Percentiles rank a stretch among this genome's conserved stretches.
Conservation (phyloP, 2,888 invertebrate genomes). For the Eupsilia transversa region DNA sequence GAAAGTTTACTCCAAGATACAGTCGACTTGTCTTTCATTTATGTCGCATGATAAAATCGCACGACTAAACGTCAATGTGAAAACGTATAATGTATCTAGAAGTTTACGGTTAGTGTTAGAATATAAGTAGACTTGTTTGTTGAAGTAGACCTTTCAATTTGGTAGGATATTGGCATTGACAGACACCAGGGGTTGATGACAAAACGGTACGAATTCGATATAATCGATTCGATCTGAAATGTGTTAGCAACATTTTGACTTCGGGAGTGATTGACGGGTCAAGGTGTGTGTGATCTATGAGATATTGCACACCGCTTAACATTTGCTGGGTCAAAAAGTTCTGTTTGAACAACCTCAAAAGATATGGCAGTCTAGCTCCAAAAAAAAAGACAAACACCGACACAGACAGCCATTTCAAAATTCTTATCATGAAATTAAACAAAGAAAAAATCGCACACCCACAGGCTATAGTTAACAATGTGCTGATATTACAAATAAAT, state of each 20-base stretch:
- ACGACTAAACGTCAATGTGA: slow-evolving; percentile 56
- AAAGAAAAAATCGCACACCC: slow-evolving; percentile 20
- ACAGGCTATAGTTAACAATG: slow-evolving; percentile 30
- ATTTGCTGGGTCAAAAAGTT: not conserved
- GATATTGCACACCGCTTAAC: not conserved
- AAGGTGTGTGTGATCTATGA: not conserved
- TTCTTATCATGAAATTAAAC: slow-evolving; percentile 25
- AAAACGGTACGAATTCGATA: not conserved
- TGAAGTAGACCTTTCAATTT: not conserved
- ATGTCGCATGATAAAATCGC: slow-evolving; percentile 64
- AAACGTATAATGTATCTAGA: slow-evolving; percentile 35
- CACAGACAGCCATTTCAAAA: slow-evolving; percentile 16
- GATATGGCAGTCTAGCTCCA: not conserved
- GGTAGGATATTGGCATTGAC: not conserved
- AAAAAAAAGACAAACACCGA: not conserved
- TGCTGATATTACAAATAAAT: slow-evolving; percentile 47
- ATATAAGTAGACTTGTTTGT: slow-evolving; percentile 15
- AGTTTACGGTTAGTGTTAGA: slow-evolving; percentile 32
- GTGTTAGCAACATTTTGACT: not conserved
- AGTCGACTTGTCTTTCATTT: slow-evolving; percentile 54
- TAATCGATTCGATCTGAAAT: not conserved
- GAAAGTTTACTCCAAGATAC: slow-evolving; percentile 60
- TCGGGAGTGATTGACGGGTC: not conserved
- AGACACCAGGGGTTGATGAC: not conserved
- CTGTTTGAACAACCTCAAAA: not conserved